Evolutionary conservation across 2,888 invertebrate species (phyloP), one percentile per base, ranked within the genome.

Genomic region (Thereva nobilitata): DNA sequence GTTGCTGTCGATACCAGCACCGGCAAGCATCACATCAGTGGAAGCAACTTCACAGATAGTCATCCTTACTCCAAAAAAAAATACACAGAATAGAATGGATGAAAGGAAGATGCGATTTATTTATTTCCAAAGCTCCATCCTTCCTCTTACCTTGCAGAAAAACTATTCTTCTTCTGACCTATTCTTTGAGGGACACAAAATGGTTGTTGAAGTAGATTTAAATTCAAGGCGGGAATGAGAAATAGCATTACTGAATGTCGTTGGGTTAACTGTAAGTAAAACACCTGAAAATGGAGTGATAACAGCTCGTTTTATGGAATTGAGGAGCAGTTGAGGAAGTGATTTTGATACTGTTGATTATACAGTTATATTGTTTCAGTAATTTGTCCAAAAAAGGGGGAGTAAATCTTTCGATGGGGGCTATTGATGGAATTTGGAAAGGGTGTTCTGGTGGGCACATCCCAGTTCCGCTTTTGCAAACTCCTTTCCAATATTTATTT

Each of bases 121-220:
- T 57, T 40, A 34, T 42, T 45, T 57, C 37, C 44, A 57, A 23
- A 23, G 23, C 23, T 23, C 23, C 23, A 23, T 23, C 23, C 23
- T 23, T 57, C 44, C 45, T 37, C 57, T 57, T 57, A 57, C 57
- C 57, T 57, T 44, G 34, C 57, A 57, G 44, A 44, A 57, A n/a
- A 57, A 23, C 23, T 23, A 23, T 23, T 2, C 23, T 23, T 23
- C 23, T 2, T 23, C 23, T 23, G 23, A 23, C 23, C 23, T 23
- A 23, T 23, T 23, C 23, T 23, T 23, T 23, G 2, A 23, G 23
- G 23, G 23, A 23, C 23, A 23, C 23, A 23, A 23, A 23, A 23
- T 23, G 23, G 1, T 23, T 23, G 23, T 23, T 23, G 23, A 23
- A 23, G 23, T 23, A 23, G 23, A 23, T 23, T 23, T 10, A 50